These are phyloP conservation scores for Heliothis peltigera DNA, from an alignment of 2,888 invertebrate species.

Conservation along the genomic window DNA sequence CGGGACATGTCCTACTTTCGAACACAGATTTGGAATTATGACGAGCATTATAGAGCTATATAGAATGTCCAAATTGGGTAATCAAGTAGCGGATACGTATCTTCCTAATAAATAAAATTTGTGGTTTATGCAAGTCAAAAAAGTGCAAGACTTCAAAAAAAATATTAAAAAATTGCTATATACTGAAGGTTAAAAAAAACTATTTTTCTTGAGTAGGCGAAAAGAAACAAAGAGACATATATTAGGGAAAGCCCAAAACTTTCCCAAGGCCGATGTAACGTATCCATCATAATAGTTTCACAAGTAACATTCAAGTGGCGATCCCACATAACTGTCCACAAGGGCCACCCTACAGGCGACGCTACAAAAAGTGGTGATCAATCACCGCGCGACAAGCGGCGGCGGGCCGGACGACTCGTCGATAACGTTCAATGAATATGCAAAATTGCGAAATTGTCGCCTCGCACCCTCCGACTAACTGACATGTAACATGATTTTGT, in stretches of 20 bases:
- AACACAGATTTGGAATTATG: background rate
- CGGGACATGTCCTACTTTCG: conserved; percentile 23
- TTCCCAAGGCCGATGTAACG: conserved; percentile 7
- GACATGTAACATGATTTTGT: conserved; percentile 43
- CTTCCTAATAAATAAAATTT: background rate
- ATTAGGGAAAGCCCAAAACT: background rate
- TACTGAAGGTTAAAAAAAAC: background rate
- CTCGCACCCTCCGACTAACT: conserved; percentile 24
- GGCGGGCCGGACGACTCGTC: conserved; percentile 35
- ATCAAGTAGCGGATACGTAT: background rate
- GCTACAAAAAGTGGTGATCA: conserved; percentile 49
- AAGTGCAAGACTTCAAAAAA: too few relatives aligned
- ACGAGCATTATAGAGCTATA: conserved; percentile 9
- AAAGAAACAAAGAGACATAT: background rate
- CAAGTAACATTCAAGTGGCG: conserved; percentile 32
- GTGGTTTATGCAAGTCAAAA: background rate
- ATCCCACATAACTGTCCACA: conserved; percentile 19
- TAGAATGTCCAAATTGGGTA: background rate
- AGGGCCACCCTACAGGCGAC: conserved; percentile 35
- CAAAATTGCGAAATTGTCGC: conserved; percentile 58
- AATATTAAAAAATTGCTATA: too few relatives aligned
- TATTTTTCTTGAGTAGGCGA: background rate
- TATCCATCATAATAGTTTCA: conserved; percentile 38
- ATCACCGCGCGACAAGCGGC: conserved; percentile 52
- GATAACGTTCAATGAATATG: conserved; percentile 62